These are phyloP conservation scores for Heliconius sara DNA, from an alignment of 2,888 invertebrate genomes.

Conservation along the genomic window DNA sequence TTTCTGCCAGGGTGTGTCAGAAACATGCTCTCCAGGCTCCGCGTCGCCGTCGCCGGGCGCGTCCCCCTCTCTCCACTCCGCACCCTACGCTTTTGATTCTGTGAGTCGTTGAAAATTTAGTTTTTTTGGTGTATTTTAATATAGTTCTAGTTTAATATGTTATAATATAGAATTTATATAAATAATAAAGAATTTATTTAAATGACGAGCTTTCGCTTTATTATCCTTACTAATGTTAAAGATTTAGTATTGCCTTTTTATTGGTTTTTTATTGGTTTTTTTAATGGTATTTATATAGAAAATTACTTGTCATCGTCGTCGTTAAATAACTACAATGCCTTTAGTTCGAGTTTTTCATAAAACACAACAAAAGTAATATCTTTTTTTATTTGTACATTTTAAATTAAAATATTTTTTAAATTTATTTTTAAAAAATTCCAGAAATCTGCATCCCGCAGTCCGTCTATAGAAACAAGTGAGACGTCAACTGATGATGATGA, in stretches of 20 bases:
- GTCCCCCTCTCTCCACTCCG: constrained; percentile 57
- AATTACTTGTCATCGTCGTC: too few species aligned
- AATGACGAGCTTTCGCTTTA: too few species aligned
- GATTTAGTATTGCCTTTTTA: too few species aligned
- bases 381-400: neutral
- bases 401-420: neutral
- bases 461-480: constrained; percentile 67
- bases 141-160: too few species aligned
- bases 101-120: constrained; percentile 45
- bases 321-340: too few species aligned
- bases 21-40: constrained; percentile 43
- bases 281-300: too few species aligned
- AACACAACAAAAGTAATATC: too few species aligned
- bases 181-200: too few species aligned
- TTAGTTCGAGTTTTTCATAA: too few species aligned
- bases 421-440: constrained; percentile 39
- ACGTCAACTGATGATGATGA: constrained; percentile 54
- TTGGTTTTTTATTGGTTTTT: too few species aligned
- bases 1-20: constrained; percentile 27
- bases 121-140: neutral
- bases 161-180: too few species aligned
- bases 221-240: too few species aligned
- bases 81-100: constrained; percentile 53
- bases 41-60: constrained; percentile 60
- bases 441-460: constrained; percentile 68